Evolutionary conservation across 1,140 invertebrate species (phyloP).

Genomic region (Theocolax elegans): DNA sequence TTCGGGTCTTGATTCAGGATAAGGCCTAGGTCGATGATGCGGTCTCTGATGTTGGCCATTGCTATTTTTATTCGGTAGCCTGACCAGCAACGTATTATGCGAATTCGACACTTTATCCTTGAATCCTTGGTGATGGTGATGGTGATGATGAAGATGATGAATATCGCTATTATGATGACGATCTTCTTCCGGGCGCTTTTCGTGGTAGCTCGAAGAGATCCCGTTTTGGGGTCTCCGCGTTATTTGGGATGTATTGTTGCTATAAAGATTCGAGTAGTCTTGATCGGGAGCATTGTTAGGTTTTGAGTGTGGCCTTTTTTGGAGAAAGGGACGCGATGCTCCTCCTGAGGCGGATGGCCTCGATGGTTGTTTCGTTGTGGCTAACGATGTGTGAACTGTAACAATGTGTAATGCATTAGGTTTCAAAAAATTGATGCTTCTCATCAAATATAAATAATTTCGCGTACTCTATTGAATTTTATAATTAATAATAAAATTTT

Average conservation of each 20-base stretch:
- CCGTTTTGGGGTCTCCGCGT: conserved; percentile 45
- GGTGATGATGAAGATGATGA: conserved; percentile 31
- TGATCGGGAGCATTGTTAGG: conserved; percentile 54
- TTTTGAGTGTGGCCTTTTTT: conserved; percentile 59
- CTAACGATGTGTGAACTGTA: conserved; percentile 41
- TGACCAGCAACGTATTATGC: conserved; percentile 54
- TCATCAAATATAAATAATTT: too few species aligned
- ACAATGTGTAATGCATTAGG: too few species aligned
- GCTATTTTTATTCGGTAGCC: conserved; percentile 57
- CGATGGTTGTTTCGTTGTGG: conserved; percentile 47
- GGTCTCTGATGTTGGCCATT: conserved; percentile 51
- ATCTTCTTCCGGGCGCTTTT: conserved; percentile 50
- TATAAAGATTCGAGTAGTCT: conserved; percentile 47
- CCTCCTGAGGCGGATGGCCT: conserved; percentile 45
- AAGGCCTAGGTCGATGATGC: conserved; percentile 50
- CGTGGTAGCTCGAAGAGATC: conserved; percentile 35
- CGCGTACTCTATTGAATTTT: too few species aligned
- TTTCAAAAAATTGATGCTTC: too few species aligned
- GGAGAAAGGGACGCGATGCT: conserved; percentile 49
- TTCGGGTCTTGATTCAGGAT: conserved; percentile 47
- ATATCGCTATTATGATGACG: conserved; percentile 37
- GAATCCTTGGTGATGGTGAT: conserved; percentile 49
- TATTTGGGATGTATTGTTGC: conserved; percentile 40
- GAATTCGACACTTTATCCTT: conserved; percentile 58
- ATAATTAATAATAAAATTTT: too few species aligned